A percentile compares a stretch with the other conserved stretches of the same genome.
These are phyloP conservation scores for Hirtodrosophila trivittata DNA, from an alignment of 2,888 invertebrate genomes.

Conservation along the genomic window DNA sequence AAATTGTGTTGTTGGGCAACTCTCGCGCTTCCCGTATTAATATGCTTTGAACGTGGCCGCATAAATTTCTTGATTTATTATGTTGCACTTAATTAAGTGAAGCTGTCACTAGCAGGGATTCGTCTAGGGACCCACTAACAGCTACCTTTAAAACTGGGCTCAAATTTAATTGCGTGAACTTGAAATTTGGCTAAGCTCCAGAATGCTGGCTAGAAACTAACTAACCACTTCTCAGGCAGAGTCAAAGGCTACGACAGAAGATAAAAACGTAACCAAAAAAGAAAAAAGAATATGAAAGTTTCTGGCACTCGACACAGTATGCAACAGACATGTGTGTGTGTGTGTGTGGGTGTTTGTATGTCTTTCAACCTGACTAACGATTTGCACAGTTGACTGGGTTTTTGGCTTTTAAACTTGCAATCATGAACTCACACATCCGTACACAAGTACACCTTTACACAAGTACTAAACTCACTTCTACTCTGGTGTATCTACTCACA, in stretches of 20 bases:
- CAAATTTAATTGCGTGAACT: constrained; percentile 29
- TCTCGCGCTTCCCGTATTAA: constrained; percentile 51
- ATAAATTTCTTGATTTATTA: constrained; percentile 56
- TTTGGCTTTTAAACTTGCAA: constrained; percentile 37
- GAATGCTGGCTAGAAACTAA: too few species aligned
- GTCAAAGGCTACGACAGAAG: too few species aligned
- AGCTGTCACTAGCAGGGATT: too few species aligned
- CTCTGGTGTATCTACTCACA: constrained; percentile 7
- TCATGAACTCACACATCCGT: constrained; percentile 9
- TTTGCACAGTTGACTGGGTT: constrained; percentile 42
- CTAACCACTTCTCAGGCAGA: too few species aligned
- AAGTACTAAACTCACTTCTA: too few species aligned
- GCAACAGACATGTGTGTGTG: constrained; percentile 10
- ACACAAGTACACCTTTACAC: too few species aligned
- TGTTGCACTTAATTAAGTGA: constrained; percentile 62
- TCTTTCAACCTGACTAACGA: constrained; percentile 33
- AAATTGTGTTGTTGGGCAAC: too few species aligned
- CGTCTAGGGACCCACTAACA: constrained; percentile 27
- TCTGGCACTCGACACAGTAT: constrained; percentile 25
- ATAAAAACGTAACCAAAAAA: constrained; percentile 38
- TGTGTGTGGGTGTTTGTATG: constrained; percentile 10
- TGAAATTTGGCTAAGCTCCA: constrained; percentile 33
- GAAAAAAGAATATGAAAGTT: constrained; percentile 28
- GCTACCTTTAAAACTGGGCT: constrained; percentile 14
- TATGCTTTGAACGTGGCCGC: constrained; percentile 57